Base-by-base conservation (phyloP, 2,888 invertebrate species). In the Shargacucullia verbasci region DNA sequence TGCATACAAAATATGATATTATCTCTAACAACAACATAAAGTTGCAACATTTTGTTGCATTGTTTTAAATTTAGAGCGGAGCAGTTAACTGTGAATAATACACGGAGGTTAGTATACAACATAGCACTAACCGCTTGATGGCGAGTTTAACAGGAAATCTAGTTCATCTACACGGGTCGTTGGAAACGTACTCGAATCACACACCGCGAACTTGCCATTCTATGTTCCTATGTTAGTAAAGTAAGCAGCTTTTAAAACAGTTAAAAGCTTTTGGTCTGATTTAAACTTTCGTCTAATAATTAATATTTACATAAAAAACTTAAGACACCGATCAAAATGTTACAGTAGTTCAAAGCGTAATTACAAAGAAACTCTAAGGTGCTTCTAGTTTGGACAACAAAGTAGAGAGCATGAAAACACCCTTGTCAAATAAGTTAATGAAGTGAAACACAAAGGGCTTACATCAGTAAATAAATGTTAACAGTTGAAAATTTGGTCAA, bases 121-220 rank as follows among this genome's bases (percentile, higher is more conserved):
- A 75, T 67, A 65, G 46, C 53, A 62, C 66, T 69, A 71, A 69
- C 76, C 71, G 79, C 67, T 79, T 71, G 73, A 78, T 80, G 79
- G 71, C 46, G 75, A 78, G 80, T 81, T 74, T 82, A 82, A 81
- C 86, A 85, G 86, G 84, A 88, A 88, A 88, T 87, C 86, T 87
- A 86, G 87, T 86, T 83, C 89, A 87, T 85, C 83, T 86, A 76
- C 82, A 89, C 85, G 85, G 87, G 83, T 87, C 85, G 88, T 73
- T 86, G 85, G 76, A 75, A 80, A 76, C 74, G 76, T 78, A 84
- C 81, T 84, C 76, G 69, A 84, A 79, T 78, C 81, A 84, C 79
- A 76, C 64, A 83, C 82, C 82, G 81, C 74, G 57, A 74, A 67
- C 70, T 65, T 65, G 57, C 61, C 45, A 39, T 48, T 35, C n/a